These are phyloP conservation scores for Drosophila mayaguana DNA, from an alignment of 2,888 invertebrate species.

Conservation along the genomic window DNA sequence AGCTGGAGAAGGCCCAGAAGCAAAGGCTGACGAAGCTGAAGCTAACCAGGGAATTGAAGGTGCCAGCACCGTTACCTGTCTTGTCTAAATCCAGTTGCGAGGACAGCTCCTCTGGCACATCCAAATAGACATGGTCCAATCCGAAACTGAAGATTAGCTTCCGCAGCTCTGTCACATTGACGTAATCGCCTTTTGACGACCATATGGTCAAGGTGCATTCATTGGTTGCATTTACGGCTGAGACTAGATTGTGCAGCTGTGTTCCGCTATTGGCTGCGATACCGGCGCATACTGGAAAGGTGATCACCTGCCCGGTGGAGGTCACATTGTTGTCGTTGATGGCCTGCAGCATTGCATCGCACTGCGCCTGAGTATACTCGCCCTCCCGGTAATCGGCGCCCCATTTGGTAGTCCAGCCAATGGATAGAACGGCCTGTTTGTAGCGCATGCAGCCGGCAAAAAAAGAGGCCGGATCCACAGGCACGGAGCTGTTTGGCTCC, in stretches of 20 bases:
- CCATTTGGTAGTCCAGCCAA: constrained; percentile 94
- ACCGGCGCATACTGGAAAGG: constrained; percentile 91
- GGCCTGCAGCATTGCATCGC: constrained; percentile 89
- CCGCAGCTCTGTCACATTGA: constrained; percentile 88
- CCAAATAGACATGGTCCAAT: constrained; percentile 89
- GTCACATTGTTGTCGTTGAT: constrained; percentile 85
- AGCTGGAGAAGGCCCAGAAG: constrained; percentile 71
- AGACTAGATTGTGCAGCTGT: constrained; percentile 87
- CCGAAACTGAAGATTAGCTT: constrained; percentile 89
- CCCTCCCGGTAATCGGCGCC: constrained; percentile 86
- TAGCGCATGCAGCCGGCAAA: constrained; percentile 87
- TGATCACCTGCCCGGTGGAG: constrained; percentile 88
- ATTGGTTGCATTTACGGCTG: constrained; percentile 83
- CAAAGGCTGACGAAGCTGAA: constrained; percentile 74
- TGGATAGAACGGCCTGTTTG: constrained; percentile 89
- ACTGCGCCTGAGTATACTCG: constrained; percentile 88
- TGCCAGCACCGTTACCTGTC: constrained; percentile 34
- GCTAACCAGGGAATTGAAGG: constrained; percentile 64
- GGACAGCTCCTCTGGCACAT: constrained; percentile 89
- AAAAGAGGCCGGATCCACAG: constrained; percentile 88
- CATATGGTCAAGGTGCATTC: constrained; percentile 91
- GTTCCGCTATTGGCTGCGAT: constrained; percentile 89
- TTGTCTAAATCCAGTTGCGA: constrained; percentile 84
- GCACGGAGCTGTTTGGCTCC: constrained; percentile 86
- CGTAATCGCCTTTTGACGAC: constrained; percentile 89